Base-by-base conservation (phyloP, 2,888 invertebrate genomes). In the Phlogophora meticulosa region DNA sequence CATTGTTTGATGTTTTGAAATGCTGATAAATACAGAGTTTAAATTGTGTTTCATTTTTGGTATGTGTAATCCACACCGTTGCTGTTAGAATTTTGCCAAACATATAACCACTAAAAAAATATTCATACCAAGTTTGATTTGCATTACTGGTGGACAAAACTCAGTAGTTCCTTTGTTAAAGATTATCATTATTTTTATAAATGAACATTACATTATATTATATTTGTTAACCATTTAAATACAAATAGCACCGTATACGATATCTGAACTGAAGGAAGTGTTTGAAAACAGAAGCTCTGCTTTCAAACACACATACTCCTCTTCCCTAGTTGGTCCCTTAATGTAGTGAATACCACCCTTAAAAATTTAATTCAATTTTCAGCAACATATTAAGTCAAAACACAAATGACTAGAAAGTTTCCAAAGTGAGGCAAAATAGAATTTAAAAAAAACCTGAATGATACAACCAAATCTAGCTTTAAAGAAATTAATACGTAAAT, bases 11-110 rank as follows among this genome's bases (percentile, higher is more conserved):
- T 40, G 34, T 55, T 28, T 60, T n/a, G 7, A 7, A 49, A 55
- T 43, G 4, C 28, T 11, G 15, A 42, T 40, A 32, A 11, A 34
- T 24, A 10, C 11, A 10, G 4, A n/a, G 10, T 9, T 10, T 28
- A 10, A 11, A 13, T 60, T 49, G 9, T 20, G 61, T 60, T 17
- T 28, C n/a, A n/a, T 40, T 42, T 53, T 65, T 22, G 7, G 2
- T 34, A 3, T 40, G 1, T 43, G 46, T 38, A 20, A 36, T 32
- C 9, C 20, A 52, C 40, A 64, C 40, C 5, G 4, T 15, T 42
- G 28, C 22, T 46, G 7, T 36, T 28, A 32, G 32, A 22, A 0
- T 46, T 46, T 52, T 28, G 9, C 1, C 0, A 5, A 51, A 24
- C 4, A 34, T 32, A 28, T 24, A 7, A 38, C 0, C 4, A 45